Evolutionary conservation across 2,888 invertebrate genomes (phyloP).

Genomic region (Lissocephala sabroskyi): DNA sequence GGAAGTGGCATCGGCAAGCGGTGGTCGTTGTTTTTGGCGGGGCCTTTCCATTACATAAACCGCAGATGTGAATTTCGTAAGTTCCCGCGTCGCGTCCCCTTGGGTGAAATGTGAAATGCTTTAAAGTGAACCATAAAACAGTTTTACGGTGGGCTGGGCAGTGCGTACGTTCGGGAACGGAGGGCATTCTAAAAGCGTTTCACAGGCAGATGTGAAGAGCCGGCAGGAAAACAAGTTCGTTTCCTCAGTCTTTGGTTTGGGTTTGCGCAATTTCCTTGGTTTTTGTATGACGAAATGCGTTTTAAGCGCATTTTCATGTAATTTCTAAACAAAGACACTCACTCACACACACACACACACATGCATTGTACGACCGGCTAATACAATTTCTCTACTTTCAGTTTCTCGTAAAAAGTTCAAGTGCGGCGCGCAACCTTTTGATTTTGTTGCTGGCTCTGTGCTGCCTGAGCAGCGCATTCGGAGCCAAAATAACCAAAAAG

Average conservation of each 20-base stretch:
- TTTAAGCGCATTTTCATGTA: slow-evolving; percentile 25
- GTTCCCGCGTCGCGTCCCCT: no score
- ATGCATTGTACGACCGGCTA: not conserved
- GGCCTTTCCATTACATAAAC: slow-evolving; percentile 3
- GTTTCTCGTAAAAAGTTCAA: slow-evolving; percentile 54
- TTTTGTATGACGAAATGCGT: slow-evolving; percentile 40
- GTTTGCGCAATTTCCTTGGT: slow-evolving; percentile 47
- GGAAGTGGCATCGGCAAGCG: no score
- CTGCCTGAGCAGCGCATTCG: slow-evolving; percentile 35
- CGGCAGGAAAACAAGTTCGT: slow-evolving; percentile 36
- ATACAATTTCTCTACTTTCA: slow-evolving; percentile 49
- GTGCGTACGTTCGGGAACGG: no score
- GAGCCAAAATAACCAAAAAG: slow-evolving; percentile 50
- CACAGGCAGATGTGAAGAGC: slow-evolving; percentile 4
- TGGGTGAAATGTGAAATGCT: slow-evolving; percentile 29
- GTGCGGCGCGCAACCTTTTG: slow-evolving; percentile 42
- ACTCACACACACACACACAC: not conserved
- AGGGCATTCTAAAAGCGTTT: slow-evolving; percentile 38
- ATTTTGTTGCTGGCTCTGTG: slow-evolving; percentile 45
- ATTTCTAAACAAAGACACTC: slow-evolving; percentile 27
- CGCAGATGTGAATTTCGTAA: slow-evolving; percentile 8
- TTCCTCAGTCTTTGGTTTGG: slow-evolving; percentile 48
- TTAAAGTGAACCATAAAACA: slow-evolving; percentile 10
- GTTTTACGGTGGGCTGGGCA: not conserved
- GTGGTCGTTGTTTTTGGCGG: no score